Evolutionary conservation across 2,113 vertebrate genomes (phyloP), one percentile per base, ranked within the genome.

Genomic region (Urocolius indicus): DNA sequence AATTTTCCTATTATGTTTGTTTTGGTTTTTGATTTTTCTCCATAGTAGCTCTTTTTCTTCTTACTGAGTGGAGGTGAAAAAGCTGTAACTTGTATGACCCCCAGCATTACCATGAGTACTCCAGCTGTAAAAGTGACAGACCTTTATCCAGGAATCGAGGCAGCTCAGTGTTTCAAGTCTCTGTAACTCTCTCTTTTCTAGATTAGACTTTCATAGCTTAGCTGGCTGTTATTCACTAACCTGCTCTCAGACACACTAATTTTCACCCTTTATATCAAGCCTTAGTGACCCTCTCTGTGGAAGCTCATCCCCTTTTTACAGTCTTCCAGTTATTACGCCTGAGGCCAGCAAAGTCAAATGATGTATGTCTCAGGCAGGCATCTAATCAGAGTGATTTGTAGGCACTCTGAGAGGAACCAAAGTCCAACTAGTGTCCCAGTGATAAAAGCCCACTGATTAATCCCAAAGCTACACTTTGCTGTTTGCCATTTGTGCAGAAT

Each of bases 361-460:
- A 84, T 92, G 52, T 72, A 59, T 72, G 52, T 86, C 87, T 73
- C 78, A 76, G 87, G 81, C 73, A 77, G 52, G 57, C 16, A 6
- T 89, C 78, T 90, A 77, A 55, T 49, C 76, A 73, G 77, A 87
- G 81, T 89, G 79, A 93, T 87, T 66, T 91, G 94, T 90, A 92
- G 75, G 63, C 85, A 77, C 45, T 77, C 55, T 59, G 76, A 73
- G 89, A 83, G 26, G 61, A 88, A 74, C 55, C 72, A 58, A 79
- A 90, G 87, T 71, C 67, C 87, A 83, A 77, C 71, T 45, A 17
- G 76, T 79, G 36, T 8, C 30, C 77, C 43, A 61, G 66, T 82
- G 85, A 86, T 91, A 84, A 96, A 94, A 96, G 75, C 67, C 77
- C 16, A 20, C 52, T 41, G 95, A 88, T 90, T 82, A 88, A 71